Percentiles rank a stretch among this genome's conserved stretches.
Evolutionary conservation across 2,888 invertebrate species (phyloP).

Genomic region (Penaeus monodon): DNA sequence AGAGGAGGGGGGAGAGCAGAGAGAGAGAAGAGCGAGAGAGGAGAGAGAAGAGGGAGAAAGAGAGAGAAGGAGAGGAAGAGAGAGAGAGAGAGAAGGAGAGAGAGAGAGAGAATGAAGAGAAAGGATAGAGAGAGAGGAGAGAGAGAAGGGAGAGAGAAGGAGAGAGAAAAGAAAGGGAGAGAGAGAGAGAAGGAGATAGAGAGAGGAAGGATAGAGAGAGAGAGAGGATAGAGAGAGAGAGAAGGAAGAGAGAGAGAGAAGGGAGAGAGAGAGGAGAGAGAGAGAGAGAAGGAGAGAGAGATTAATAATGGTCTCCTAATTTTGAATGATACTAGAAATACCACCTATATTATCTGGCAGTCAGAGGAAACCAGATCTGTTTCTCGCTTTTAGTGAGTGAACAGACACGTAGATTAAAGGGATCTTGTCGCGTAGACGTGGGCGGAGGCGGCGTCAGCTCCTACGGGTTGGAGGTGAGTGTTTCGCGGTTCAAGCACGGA

Average conservation of each 20-base stretch:
- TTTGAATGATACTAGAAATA: too few relatives aligned
- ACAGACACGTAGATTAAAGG: too few relatives aligned
- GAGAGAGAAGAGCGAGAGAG: neutral
- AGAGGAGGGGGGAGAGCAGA: neutral
- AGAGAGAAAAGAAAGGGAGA: neutral
- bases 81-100: neutral
- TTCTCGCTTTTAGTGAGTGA: too few relatives aligned
- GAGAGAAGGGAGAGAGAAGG: neutral
- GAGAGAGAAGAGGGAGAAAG: neutral
- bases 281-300: too few relatives aligned
- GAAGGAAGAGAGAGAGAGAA: slow-evolving; percentile 31
- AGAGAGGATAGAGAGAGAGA: slow-evolving; percentile 32
- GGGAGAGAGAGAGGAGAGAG: too few relatives aligned
- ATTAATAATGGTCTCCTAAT: too few relatives aligned
- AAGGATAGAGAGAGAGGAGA: slow-evolving; percentile 7
- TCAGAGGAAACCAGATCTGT: too few relatives aligned
- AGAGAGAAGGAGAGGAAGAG: slow-evolving; percentile 8
- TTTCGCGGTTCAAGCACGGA: too few relatives aligned
- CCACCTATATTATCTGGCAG: too few relatives aligned
- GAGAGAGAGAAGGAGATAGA: neutral
- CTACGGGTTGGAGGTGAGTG: too few relatives aligned
- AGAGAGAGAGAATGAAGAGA: neutral
- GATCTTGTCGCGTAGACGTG: too few relatives aligned
- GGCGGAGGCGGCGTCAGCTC: too few relatives aligned
- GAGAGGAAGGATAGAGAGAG: neutral